A percentile compares a stretch with the other conserved stretches of the same genome.
phyloP scores from a whole-genome alignment of 2,797 vertebrate species.

The Argentina silus region DNA sequence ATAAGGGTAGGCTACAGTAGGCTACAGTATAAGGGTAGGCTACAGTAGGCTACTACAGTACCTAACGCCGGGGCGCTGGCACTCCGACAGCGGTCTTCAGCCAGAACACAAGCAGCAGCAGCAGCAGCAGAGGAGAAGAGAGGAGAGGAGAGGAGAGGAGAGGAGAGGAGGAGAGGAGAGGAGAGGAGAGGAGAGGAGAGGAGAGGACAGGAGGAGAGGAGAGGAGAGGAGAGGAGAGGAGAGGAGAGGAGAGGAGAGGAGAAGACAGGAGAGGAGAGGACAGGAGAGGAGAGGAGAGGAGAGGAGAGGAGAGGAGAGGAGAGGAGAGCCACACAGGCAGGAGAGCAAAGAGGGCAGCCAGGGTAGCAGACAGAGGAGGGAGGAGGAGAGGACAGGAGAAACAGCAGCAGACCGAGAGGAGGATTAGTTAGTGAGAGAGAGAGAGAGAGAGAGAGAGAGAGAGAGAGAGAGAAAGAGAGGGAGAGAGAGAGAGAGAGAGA shows the following conservation, averaged over 20 bases:
- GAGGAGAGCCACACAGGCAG: too few species aligned
- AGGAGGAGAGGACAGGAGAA: slow-evolving; percentile 17
- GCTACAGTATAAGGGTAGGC: not conserved
- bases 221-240: slow-evolving; percentile 10
- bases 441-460: slow-evolving; percentile 6
- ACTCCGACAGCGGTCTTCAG: slow-evolving; percentile 92
- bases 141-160: slow-evolving; percentile 62
- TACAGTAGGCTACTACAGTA: slow-evolving; percentile 63
- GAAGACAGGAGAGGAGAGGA: too few species aligned
- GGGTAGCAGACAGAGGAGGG: slow-evolving; percentile 41
- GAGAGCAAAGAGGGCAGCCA: too few species aligned
- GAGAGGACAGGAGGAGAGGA: slow-evolving; percentile 23
- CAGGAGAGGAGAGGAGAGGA: too few species aligned
- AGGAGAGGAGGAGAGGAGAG: slow-evolving; percentile 48
- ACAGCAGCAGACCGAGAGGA: slow-evolving; percentile 18
- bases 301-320: too few species aligned
- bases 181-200: slow-evolving; percentile 47
- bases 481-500: not conserved
- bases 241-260: too few species aligned
- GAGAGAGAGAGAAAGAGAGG: slow-evolving; percentile 5
- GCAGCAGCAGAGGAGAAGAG: slow-evolving; percentile 71
- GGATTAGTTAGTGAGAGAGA: slow-evolving; percentile 24
- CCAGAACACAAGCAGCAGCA: slow-evolving; percentile 78
- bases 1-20: not conserved
- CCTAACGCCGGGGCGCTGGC: slow-evolving; percentile 95